These are phyloP conservation scores for Tetragonula carbonaria DNA, from an alignment of 2,888 invertebrate genomes.

Conservation along the genomic window DNA sequence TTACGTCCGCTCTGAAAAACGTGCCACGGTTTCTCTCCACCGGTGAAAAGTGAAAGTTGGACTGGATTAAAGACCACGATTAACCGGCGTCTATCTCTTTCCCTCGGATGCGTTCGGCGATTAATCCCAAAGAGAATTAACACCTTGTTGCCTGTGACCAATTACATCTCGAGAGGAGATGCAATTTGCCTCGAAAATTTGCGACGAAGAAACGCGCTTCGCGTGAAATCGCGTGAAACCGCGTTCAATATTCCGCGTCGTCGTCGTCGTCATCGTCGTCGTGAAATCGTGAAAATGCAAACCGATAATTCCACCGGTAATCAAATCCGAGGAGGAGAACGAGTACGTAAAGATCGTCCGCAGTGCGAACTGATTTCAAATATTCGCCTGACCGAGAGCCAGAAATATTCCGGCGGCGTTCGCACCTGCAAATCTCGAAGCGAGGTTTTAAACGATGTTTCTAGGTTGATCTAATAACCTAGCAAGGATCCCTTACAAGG, in stretches of 20 bases:
- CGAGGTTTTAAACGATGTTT: slow-evolving; percentile 5
- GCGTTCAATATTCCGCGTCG: neutral
- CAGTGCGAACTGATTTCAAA: neutral
- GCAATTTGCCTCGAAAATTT: neutral
- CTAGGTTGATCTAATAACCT: slow-evolving; percentile 17
- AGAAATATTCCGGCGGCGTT: neutral
- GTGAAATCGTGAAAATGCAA: neutral
- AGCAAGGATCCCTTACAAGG: slow-evolving; percentile 11
- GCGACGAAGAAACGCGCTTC: neutral
- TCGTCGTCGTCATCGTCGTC: neutral
- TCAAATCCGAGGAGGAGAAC: neutral
- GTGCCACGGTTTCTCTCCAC: slow-evolving; percentile 17
- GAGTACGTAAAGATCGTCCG: neutral
- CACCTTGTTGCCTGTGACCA: neutral
- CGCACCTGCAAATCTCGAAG: neutral
- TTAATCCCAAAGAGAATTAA: neutral
- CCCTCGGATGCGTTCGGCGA: too few species aligned
- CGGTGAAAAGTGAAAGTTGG: slow-evolving; percentile 28
- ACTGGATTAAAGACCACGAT: slow-evolving; percentile 22
- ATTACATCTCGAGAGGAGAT: neutral
- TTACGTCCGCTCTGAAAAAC: neutral
- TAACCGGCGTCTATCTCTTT: slow-evolving; percentile 1
- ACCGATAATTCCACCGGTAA: neutral
- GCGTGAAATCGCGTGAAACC: neutral
- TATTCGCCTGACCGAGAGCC: neutral